Percentiles rank a stretch among this genome's conserved stretches.
Conservation (phyloP, 2,797 vertebrate species). For the Anguilla pacifica region DNA sequence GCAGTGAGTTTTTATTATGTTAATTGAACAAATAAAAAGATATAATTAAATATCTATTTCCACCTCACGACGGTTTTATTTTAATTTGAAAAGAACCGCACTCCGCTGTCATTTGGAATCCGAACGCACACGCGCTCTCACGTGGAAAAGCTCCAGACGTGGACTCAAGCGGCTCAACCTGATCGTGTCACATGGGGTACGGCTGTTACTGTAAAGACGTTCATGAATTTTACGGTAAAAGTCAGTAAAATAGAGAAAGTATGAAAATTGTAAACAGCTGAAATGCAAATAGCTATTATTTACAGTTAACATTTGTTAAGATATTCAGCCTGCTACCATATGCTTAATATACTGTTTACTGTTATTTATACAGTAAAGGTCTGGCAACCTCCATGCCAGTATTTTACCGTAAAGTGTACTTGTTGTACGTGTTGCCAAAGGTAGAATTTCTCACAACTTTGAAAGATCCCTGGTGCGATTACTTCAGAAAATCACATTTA, state of each 20-base stretch:
- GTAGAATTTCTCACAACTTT: background rate
- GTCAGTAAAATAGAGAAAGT: too few relatives aligned
- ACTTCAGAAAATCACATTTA: background rate
- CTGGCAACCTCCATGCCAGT: too few relatives aligned
- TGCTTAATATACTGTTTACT: too few relatives aligned
- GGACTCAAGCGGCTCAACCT: background rate
- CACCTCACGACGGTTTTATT: background rate
- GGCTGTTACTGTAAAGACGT: background rate
- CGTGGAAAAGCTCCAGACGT: background rate
- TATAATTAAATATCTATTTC: background rate
- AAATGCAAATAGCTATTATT: too few relatives aligned
- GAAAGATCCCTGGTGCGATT: background rate
- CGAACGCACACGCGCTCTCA: background rate
- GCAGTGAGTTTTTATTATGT: slow-evolving; percentile 26
- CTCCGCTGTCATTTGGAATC: background rate
- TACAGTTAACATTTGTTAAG: too few relatives aligned
- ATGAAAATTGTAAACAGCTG: too few relatives aligned
- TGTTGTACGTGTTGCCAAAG: background rate
- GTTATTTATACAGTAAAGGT: too few relatives aligned
- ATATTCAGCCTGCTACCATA: too few relatives aligned
- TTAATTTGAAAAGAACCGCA: background rate
- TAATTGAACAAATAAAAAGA: slow-evolving; percentile 18
- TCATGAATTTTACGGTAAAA: too few relatives aligned
- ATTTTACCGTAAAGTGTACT: too few relatives aligned
- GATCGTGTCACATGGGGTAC: background rate